Evolutionary conservation across 2,888 invertebrate species (phyloP).

Genomic region (Monochamus alternatus): DNA sequence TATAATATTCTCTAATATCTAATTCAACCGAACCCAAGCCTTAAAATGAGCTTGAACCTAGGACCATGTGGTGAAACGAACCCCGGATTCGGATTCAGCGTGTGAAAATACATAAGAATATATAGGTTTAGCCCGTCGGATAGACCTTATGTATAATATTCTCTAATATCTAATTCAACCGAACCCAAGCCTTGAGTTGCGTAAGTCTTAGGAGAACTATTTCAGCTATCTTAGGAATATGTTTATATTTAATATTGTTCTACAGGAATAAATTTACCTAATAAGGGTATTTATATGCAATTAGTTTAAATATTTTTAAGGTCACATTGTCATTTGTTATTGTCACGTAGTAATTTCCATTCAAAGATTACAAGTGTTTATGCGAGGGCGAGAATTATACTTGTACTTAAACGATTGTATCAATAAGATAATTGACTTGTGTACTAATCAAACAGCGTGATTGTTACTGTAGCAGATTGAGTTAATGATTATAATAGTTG

Average conservation of each 20-base stretch:
- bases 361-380: background rate
- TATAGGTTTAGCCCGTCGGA: too few species aligned
- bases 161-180: too few species aligned
- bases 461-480: background rate
- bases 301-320: conserved; percentile 10
- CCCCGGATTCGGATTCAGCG: too few species aligned
- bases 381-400: background rate
- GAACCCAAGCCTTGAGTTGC: too few species aligned
- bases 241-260: background rate
- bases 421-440: background rate
- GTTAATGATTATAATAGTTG: too few species aligned
- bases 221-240: background rate
- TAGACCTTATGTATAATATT: too few species aligned
- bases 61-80: too few species aligned
- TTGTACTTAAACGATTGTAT: background rate
- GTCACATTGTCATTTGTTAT: conserved; percentile 5
- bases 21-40: too few species aligned
- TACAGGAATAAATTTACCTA: conserved; percentile 11
- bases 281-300: conserved; percentile 9
- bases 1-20: too few species aligned
- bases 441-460: background rate
- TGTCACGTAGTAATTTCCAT: background rate
- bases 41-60: too few species aligned
- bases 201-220: too few species aligned
- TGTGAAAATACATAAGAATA: too few species aligned